Percentiles rank a stretch among this genome's conserved stretches.
These are phyloP conservation scores for Orthosia gothica DNA, from an alignment of 2,888 invertebrate genomes.

Conservation along the genomic window DNA sequence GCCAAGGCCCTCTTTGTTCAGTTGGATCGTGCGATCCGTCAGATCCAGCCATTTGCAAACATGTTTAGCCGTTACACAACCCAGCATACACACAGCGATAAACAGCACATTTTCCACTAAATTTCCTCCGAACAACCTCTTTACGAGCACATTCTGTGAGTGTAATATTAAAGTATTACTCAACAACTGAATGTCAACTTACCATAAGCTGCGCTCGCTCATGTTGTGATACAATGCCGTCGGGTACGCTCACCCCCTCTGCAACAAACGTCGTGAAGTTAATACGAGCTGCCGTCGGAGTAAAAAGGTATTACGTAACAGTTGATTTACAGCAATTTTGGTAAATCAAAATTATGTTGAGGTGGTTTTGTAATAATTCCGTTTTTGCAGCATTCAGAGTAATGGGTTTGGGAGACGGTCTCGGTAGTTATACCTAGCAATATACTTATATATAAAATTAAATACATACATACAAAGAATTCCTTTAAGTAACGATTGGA, in stretches of 20 bases:
- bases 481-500: background rate
- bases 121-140: background rate
- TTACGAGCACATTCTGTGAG: slow-evolving; percentile 33
- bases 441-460: background rate
- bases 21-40: background rate
- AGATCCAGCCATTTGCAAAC: background rate
- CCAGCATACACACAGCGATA: background rate
- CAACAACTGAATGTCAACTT: slow-evolving; percentile 67
- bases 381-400: background rate
- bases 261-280: slow-evolving; percentile 72
- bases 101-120: slow-evolving; percentile 14
- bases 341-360: slow-evolving; percentile 23
- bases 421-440: no score
- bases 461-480: background rate
- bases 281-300: slow-evolving; percentile 35
- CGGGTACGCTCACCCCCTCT: slow-evolving; percentile 71
- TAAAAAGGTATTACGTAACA: slow-evolving; percentile 13
- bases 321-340: slow-evolving; percentile 20
- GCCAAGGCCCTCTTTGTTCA: background rate
- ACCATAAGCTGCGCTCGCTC: slow-evolving; percentile 83
- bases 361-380: slow-evolving; percentile 22
- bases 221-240: slow-evolving; percentile 76
- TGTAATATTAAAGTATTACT: slow-evolving; percentile 34
- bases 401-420: background rate
- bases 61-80: background rate